Evolutionary conservation across 2,797 vertebrate genomes (phyloP).

Genomic region (Clarias platycephalus): DNA sequence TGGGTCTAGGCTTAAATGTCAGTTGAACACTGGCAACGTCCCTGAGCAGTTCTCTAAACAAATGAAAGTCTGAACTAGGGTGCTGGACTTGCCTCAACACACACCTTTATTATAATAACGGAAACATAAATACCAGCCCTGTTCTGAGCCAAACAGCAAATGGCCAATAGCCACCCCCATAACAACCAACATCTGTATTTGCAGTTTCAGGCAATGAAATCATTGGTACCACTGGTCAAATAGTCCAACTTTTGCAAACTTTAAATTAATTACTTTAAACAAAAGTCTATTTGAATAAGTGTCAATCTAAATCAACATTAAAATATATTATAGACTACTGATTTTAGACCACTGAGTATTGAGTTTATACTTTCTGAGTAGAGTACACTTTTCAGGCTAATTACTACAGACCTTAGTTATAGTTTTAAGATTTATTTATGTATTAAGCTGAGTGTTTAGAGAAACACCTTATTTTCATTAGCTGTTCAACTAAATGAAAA

Average conservation of each 20-base stretch:
- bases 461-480: background rate
- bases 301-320: conserved; percentile 14
- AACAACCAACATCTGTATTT: conserved; percentile 58
- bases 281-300: conserved; percentile 24
- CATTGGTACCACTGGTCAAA: conserved; percentile 27
- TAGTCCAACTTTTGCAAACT: conserved; percentile 32
- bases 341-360: background rate
- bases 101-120: conserved; percentile 35
- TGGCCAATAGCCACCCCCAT: conserved; percentile 45
- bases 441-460: background rate
- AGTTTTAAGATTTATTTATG: background rate
- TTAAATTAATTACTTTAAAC: conserved; percentile 26
- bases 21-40: background rate
- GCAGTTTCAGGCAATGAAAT: conserved; percentile 42
- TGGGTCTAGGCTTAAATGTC: background rate
- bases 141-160: conserved; percentile 27
- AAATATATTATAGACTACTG: background rate
- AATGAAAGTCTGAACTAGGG: conserved; percentile 13
- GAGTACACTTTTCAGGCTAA: background rate
- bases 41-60: conserved; percentile 4
- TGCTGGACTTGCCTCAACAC: conserved; percentile 26
- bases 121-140: conserved; percentile 39
- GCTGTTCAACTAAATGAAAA: background rate
- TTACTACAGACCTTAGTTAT: background rate
- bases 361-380: background rate